Percentiles rank a stretch among this genome's conserved stretches.
phyloP scores from a whole-genome alignment of 92 coral and sea anemone species.

The Anthopleura xanthogrammica region DNA sequence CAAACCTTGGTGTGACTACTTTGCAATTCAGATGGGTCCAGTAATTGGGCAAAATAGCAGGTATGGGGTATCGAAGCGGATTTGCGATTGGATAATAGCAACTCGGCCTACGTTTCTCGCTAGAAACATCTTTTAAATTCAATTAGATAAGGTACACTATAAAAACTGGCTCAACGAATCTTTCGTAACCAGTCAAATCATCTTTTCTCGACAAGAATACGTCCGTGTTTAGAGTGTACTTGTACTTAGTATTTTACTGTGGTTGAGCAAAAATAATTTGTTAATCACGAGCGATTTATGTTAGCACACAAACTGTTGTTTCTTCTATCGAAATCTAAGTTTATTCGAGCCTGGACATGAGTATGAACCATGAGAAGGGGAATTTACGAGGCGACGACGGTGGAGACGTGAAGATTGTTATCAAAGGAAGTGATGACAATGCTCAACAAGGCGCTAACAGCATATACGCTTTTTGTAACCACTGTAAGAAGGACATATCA shows the following conservation, averaged over 20 bases:
- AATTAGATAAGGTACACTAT: conserved; percentile 37
- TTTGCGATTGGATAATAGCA: conserved; percentile 40
- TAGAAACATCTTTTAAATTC: conserved; percentile 21
- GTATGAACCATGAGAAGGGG: conserved; percentile 30
- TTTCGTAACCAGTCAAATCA: neutral
- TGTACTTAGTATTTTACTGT: neutral
- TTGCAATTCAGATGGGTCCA: conserved; percentile 62
- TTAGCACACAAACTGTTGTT: neutral
- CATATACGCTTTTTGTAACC: conserved; percentile 82
- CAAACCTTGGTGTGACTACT: conserved; percentile 44
- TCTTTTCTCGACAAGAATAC: neutral
- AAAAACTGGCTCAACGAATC: conserved; percentile 14
- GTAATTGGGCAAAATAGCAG: conserved; percentile 57
- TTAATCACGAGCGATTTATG: neutral
- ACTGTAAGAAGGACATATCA: conserved; percentile 84
- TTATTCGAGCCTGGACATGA: conserved; percentile 31
- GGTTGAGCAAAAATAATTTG: neutral
- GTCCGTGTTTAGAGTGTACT: neutral
- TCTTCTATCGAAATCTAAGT: neutral
- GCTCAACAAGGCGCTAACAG: conserved; percentile 44
- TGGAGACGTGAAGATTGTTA: conserved; percentile 73
- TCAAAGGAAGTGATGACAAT: conserved; percentile 69
- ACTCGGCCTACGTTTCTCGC: conserved; percentile 23
- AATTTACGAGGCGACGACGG: conserved; percentile 44
- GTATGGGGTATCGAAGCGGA: conserved; percentile 34